phyloP scores from a whole-genome alignment of 2,888 invertebrate genomes.

The Baronia brevicornis region DNA sequence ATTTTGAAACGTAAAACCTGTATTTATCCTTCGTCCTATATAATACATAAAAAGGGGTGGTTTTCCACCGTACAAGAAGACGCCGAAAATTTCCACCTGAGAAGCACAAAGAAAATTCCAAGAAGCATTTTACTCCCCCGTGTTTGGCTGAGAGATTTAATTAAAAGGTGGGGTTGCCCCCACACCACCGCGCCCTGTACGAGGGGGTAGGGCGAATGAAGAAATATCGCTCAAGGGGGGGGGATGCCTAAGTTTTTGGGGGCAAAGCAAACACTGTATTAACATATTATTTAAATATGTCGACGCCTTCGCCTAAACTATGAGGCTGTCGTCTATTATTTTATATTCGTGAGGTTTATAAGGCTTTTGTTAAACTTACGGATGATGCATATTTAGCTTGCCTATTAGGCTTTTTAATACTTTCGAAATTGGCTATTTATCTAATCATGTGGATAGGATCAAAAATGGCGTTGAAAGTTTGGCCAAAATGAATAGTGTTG shows the following conservation, averaged over 20 bases:
- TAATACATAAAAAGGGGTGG: background rate
- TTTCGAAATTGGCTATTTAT: no score
- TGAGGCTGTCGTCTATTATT: slow-evolving; percentile 6
- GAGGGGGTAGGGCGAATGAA: slow-evolving; percentile 36
- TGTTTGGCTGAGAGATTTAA: slow-evolving; percentile 58
- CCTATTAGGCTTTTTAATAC: no score
- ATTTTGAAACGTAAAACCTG: no score
- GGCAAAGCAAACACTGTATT: slow-evolving; percentile 62
- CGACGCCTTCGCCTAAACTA: background rate
- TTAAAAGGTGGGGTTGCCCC: slow-evolving; percentile 55
- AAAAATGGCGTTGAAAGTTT: no score
- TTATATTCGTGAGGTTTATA: no score
- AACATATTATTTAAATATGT: slow-evolving; percentile 69
- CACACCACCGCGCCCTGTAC: slow-evolving; percentile 12
- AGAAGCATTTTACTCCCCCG: slow-evolving; percentile 46
- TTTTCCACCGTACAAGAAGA: slow-evolving; percentile 7
- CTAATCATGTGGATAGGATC: no score
- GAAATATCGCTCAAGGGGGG: slow-evolving; percentile 44
- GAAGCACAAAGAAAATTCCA: slow-evolving; percentile 61
- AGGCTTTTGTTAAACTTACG: no score
- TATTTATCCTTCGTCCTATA: no score
- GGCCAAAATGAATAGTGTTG: no score
- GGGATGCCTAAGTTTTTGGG: slow-evolving; percentile 54
- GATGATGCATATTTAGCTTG: no score
- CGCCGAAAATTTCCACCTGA: slow-evolving; percentile 25